Percentiles rank a stretch among this genome's conserved stretches.
Conservation (phyloP, 2,888 invertebrate genomes). For the Anagyrus pseudococci region DNA sequence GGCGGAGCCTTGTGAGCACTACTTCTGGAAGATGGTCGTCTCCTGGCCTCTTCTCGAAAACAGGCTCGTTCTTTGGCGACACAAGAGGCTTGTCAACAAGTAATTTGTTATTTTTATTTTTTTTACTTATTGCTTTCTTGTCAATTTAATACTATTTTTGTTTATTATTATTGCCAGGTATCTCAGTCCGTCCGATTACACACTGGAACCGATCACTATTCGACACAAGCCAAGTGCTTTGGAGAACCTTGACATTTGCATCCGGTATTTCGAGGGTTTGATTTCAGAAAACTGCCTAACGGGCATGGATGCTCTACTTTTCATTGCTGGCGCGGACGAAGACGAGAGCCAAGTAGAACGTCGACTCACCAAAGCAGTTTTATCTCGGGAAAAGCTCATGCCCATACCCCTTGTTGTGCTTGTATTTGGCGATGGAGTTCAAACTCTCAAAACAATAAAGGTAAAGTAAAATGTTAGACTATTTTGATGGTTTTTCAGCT, state of each 20-base stretch:
- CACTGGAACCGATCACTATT: conserved; percentile 50
- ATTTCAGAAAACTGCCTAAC: conserved; percentile 45
- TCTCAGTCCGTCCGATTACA: conserved; percentile 60
- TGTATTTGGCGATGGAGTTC: conserved; percentile 45
- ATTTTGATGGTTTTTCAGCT: not conserved
- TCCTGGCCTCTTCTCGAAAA: conserved; percentile 66
- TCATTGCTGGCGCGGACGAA: conserved; percentile 50
- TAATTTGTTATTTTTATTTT: conserved; percentile 36
- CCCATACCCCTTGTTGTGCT: conserved; percentile 53
- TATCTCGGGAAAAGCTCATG: conserved; percentile 51
- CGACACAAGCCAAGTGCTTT: conserved; percentile 48
- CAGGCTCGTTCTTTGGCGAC: conserved; percentile 62
- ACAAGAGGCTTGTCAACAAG: conserved; percentile 63
- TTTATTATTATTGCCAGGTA: conserved; percentile 37
- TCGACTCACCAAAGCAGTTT: conserved; percentile 51
- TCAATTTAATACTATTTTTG: not conserved
- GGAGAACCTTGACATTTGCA: conserved; percentile 53
- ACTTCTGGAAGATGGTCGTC: conserved; percentile 71
- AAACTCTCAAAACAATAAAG: conserved; percentile 33
- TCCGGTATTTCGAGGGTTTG: conserved; percentile 52
- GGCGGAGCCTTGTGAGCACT: conserved; percentile 57
- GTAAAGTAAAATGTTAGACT: conserved; percentile 23
- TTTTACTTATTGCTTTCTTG: not conserved
- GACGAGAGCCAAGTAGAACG: conserved; percentile 42
- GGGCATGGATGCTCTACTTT: conserved; percentile 55